Evolutionary conservation across 30 jellyfish, hydroid and myxozoan species (phyloP).

Genomic region (Rhopilema esculentum): DNA sequence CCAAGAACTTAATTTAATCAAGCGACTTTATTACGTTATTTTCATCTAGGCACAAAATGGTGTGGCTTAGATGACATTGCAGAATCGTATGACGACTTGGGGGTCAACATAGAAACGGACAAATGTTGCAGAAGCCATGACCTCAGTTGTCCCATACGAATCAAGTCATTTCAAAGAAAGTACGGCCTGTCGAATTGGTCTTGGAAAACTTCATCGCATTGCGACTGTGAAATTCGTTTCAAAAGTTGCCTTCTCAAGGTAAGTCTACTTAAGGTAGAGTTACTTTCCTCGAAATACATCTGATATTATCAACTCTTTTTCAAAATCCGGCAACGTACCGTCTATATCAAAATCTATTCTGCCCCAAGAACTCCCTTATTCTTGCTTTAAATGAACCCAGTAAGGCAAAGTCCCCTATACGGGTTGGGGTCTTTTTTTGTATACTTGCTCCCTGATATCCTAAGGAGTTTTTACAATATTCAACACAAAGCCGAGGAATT

Average conservation of each 20-base stretch:
- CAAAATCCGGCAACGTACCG: too few relatives aligned
- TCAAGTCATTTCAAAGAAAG: not conserved
- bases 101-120: not conserved
- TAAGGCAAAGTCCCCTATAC: too few relatives aligned
- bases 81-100: slow-evolving; percentile 14
- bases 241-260: slow-evolving; percentile 5
- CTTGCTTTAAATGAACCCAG: too few relatives aligned
- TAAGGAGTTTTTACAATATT: too few relatives aligned
- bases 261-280: not conserved
- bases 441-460: too few relatives aligned
- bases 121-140: slow-evolving; percentile 27
- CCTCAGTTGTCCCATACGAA: not conserved
- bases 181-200: not conserved
- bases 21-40: not conserved
- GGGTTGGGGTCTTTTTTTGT: too few relatives aligned
- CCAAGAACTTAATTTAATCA: too few relatives aligned
- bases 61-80: not conserved
- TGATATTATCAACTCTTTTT: too few relatives aligned
- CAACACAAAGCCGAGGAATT: too few relatives aligned
- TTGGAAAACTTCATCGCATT: not conserved
- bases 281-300: not conserved
- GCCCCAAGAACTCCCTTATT: too few relatives aligned
- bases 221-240: slow-evolving; percentile 27
- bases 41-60: slow-evolving; percentile 8
- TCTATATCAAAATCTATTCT: too few relatives aligned